Base-by-base conservation (phyloP, 2,113 vertebrate species). In the Gopherus evgoodei region DNA sequence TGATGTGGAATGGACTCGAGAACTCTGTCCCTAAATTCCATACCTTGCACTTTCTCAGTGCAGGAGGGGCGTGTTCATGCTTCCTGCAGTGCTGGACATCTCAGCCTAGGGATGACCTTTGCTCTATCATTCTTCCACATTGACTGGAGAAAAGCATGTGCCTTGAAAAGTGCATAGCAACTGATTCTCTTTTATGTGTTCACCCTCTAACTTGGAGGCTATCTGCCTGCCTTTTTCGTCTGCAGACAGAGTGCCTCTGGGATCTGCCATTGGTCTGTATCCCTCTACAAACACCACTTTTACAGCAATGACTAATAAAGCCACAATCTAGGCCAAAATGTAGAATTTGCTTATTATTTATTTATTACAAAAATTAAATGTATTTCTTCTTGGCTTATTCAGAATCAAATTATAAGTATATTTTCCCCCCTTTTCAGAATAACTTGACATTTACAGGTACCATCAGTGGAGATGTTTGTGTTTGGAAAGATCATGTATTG, bases 371-470 rank as follows among this genome's bases (percentile, higher is more conserved):
- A 50, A 90, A 90, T 56, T 95, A 81, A 91, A 65, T 97, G 49
- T 50, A 90, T 95, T 93, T 96, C 19, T 95, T 86, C 80, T 75
- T 92, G 38, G 90, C 91, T 96, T 95, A 8, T 76, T 94, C 89
- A 88, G 93, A 97, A 96, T 91, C 91, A 95, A 95, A 97, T 98
- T 95, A 96, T 98, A 75, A 98, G 91, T 92, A 3, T 98, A 53
- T 98, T 98, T 97, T 97, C 96, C 95, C 91, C 96, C 97, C 98
- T 99, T 99, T 99, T 99, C 99, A 99, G 99, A 99, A 99, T 99
- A 99, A 99, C 99, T 99, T 99, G 99, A 99, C 99, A 93, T 99
- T 99, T 99, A 99, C 99, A 98, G 99, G 99, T 99, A 99, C 99
- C 96, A 99, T 99, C 98, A 99, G 99, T 99, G 99, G 99, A 97